Conservation (phyloP, 2,888 invertebrate species). For the Rugalucina vietnamica region DNA sequence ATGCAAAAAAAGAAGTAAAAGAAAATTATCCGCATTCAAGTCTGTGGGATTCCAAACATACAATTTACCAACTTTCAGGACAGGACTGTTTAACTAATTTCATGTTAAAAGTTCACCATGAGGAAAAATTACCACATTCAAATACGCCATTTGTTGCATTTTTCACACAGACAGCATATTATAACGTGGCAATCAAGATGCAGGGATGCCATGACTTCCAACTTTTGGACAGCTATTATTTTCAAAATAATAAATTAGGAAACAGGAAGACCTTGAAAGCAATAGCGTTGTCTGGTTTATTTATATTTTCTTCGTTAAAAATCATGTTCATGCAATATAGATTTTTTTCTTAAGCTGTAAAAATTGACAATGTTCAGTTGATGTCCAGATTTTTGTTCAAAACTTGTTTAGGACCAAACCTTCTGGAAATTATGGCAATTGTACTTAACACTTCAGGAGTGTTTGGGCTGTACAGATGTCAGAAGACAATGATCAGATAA, state of each 20-base stretch:
- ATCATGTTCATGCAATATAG: background rate
- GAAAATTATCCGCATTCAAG: background rate
- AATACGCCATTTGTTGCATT: background rate
- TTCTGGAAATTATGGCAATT: background rate
- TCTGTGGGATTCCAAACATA: background rate
- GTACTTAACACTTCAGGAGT: background rate
- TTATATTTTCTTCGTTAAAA: background rate
- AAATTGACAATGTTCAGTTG: background rate
- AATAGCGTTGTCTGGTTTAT: background rate
- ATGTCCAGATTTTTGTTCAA: too few relatives aligned
- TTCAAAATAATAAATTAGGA: background rate
- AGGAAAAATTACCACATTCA: background rate
- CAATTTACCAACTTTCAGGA: background rate
- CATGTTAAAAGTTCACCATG: background rate
- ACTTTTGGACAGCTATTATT: background rate
- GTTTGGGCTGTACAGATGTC: slow-evolving; percentile 13
- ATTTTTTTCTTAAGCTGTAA: background rate
- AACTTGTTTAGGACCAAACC: too few relatives aligned
- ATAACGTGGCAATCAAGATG: too few relatives aligned
- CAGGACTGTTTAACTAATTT: background rate
- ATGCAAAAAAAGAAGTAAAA: background rate
- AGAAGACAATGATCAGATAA: background rate
- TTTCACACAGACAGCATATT: too few relatives aligned
- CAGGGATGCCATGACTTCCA: too few relatives aligned
- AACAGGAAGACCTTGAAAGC: background rate